Conservation (phyloP, 2,797 vertebrate species). For the Sebastes diploproa region DNA sequence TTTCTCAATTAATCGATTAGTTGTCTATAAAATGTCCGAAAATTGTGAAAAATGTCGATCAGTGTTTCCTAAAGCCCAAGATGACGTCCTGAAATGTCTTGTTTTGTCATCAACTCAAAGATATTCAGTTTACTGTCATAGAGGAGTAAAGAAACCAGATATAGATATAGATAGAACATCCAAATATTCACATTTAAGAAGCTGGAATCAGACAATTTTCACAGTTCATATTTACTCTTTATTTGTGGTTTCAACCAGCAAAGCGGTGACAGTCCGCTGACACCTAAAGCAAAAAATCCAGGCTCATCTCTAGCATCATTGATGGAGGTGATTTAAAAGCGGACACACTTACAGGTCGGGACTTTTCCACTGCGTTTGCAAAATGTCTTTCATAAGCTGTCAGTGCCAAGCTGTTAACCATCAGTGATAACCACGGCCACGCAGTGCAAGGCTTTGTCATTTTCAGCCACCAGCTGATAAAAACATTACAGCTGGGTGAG, state of each 20-base stretch:
- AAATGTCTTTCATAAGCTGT: constrained; percentile 4
- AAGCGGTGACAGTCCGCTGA: constrained; percentile 37
- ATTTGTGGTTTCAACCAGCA: neutral
- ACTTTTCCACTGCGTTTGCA: neutral
- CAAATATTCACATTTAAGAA: too few relatives aligned
- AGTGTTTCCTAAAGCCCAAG: too few relatives aligned
- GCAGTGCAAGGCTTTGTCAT: constrained; percentile 32
- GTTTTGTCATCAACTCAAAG: too few relatives aligned
- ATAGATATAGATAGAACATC: too few relatives aligned
- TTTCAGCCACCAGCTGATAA: constrained; percentile 60
- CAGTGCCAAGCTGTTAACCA: neutral
- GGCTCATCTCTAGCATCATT: constrained; percentile 22
- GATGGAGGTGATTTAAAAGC: constrained; percentile 2
- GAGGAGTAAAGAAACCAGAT: too few relatives aligned
- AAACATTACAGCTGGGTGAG: constrained; percentile 51
- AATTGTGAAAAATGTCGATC: too few relatives aligned
- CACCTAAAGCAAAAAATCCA: constrained; percentile 6
- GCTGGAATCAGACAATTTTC: too few relatives aligned
- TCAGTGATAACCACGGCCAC: constrained; percentile 6
- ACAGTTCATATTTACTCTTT: neutral
- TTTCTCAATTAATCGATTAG: too few relatives aligned
- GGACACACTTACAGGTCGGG: neutral
- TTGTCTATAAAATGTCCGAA: too few relatives aligned
- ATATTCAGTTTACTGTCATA: too few relatives aligned
- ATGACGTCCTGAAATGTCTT: too few relatives aligned